Percentiles rank a stretch among this genome's conserved stretches.
phyloP scores from a whole-genome alignment of 2,113 vertebrate genomes.

The Hippoglossus stenolepis region DNA sequence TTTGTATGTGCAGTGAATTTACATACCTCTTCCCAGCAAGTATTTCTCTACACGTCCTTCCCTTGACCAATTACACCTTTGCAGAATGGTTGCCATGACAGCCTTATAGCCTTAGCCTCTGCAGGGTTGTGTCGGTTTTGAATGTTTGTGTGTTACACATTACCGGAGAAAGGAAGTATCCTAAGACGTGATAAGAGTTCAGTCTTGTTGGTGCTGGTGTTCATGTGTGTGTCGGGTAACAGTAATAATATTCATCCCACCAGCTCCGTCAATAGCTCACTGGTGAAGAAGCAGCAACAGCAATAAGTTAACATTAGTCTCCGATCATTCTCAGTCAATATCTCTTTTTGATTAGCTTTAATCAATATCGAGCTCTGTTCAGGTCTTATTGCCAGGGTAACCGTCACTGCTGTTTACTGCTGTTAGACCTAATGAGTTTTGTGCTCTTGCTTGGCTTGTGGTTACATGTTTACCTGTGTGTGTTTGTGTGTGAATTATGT shows the following conservation, averaged over 20 bases:
- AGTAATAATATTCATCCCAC: conserved; percentile 3
- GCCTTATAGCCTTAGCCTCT: conserved; percentile 59
- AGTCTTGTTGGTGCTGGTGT: neutral
- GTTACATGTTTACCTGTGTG: conserved; percentile 4
- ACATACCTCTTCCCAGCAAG: conserved; percentile 59
- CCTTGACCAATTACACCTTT: conserved; percentile 73
- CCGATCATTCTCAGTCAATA: conserved; percentile 41
- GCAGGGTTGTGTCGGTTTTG: conserved; percentile 31
- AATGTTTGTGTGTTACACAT: conserved; percentile 33
- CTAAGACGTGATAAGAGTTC: neutral
- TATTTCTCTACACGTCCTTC: conserved; percentile 47
- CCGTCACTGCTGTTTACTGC: neutral
- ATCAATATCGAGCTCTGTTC: conserved; percentile 31
- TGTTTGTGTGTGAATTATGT: conserved; percentile 19
- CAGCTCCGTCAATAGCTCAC: neutral
- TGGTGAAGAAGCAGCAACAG: conserved; percentile 22
- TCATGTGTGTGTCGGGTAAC: conserved; percentile 10
- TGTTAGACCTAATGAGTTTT: neutral
- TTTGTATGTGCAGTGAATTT: conserved; percentile 46
- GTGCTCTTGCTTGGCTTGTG: neutral
- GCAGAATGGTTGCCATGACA: conserved; percentile 77
- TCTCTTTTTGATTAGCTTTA: conserved; percentile 1
- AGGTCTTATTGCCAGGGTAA: neutral
- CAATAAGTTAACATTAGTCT: conserved; percentile 48
- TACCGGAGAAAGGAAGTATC: neutral